Evolutionary conservation across 1,140 invertebrate species (phyloP).

Genomic region (Aphaenogaster floridana): DNA sequence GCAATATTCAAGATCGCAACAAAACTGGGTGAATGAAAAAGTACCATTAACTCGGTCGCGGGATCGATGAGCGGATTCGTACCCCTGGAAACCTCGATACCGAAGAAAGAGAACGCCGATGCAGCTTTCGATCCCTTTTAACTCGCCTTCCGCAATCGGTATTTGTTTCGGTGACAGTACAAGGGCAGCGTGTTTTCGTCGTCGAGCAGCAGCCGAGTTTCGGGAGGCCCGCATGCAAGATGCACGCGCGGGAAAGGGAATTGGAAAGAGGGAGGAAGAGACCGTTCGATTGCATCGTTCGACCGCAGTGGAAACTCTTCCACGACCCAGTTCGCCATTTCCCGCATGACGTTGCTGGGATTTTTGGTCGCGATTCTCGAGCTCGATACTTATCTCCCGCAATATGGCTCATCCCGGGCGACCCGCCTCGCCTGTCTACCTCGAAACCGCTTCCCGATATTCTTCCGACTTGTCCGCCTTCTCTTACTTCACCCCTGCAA

Average conservation of each 20-base stretch:
- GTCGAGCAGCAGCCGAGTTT: conserved; percentile 74
- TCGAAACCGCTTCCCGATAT: conserved; percentile 41
- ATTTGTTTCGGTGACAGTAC: conserved; percentile 77
- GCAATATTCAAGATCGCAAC: conserved; percentile 14
- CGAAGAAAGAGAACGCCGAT: conserved; percentile 44
- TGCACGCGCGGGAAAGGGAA: conserved; percentile 48
- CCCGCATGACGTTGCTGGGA: conserved; percentile 71
- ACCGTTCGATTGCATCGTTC: conserved; percentile 66
- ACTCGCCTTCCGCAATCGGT: conserved; percentile 40
- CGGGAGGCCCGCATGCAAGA: conserved; percentile 66
- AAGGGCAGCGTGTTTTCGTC: conserved; percentile 79
- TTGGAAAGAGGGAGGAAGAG: conserved; percentile 43
- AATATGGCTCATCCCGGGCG: conserved; percentile 64
- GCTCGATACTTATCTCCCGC: conserved; percentile 71
- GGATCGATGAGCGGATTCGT: conserved; percentile 46
- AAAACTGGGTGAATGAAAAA: conserved; percentile 41
- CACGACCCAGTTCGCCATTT: conserved; percentile 78
- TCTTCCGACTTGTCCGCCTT: conserved; percentile 69
- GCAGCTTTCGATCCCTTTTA: conserved; percentile 36
- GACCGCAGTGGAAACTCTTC: conserved; percentile 74
- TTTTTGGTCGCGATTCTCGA: conserved; percentile 77
- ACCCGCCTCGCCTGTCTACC: conserved; percentile 44
- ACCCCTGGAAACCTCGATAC: conserved; percentile 53
- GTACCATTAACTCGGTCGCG: conserved; percentile 53
- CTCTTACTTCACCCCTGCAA: conserved; percentile 24